A percentile compares a stretch with the other conserved stretches of the same genome.
These are phyloP conservation scores for Hymenopus coronatus DNA, from an alignment of 2,888 invertebrate genomes.

Conservation along the genomic window DNA sequence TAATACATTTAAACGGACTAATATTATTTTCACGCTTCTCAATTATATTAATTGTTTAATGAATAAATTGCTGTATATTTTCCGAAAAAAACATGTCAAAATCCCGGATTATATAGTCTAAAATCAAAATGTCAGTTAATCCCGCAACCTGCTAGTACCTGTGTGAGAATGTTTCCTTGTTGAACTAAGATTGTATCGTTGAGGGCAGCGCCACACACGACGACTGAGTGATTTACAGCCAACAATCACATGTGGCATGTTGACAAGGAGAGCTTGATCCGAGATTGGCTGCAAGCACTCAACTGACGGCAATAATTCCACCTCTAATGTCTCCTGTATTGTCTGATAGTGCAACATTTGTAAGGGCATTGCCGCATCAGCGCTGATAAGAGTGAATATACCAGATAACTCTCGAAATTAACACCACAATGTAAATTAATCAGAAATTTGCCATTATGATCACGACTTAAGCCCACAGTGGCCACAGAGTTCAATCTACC, in stretches of 20 bases:
- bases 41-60: no score
- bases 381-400: background rate
- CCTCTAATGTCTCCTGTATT: background rate
- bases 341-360: background rate
- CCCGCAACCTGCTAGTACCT: no score
- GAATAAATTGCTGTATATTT: no score
- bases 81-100: no score
- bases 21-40: no score
- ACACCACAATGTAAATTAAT: background rate
- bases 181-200: background rate
- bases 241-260: background rate
- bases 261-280: background rate
- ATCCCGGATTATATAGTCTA: no score
- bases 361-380: background rate
- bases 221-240: background rate
- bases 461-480: background rate
- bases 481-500: background rate
- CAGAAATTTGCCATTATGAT: background rate
- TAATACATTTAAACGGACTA: no score
- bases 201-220: background rate
- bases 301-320: background rate
- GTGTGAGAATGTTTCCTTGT: background rate
- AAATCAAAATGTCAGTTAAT: no score
- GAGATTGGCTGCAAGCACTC: background rate
- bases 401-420: background rate